Conservation (phyloP, 2,888 invertebrate genomes). For the Diplolepis rosae region DNA sequence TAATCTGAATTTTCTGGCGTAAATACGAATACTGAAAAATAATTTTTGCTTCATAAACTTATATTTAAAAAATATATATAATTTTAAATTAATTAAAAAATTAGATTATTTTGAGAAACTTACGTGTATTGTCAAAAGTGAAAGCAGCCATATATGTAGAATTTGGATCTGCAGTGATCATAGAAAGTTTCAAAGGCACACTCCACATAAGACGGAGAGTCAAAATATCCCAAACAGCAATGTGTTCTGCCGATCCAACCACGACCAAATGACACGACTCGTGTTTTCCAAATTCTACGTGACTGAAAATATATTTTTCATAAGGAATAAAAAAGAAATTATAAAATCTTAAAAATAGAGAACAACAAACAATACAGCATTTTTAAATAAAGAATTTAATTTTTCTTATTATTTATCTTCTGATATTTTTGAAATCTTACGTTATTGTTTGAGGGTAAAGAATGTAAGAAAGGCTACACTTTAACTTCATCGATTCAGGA, state of each 20-base stretch:
- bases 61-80: not conserved
- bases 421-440: conserved; percentile 59
- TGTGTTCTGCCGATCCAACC: conserved; percentile 76
- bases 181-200: conserved; percentile 75
- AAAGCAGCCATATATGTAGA: conserved; percentile 82
- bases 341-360: too few relatives aligned
- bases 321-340: conserved; percentile 12
- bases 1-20: conserved; percentile 77
- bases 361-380: too few relatives aligned
- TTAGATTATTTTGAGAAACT: conserved; percentile 58
- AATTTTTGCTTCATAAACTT: conserved; percentile 9
- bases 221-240: conserved; percentile 84
- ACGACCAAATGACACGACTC: conserved; percentile 78
- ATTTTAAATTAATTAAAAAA: conserved; percentile 13
- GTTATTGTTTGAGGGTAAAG: conserved; percentile 69
- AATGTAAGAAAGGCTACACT: conserved; percentile 76
- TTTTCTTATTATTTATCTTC: too few relatives aligned
- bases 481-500: conserved; percentile 77
- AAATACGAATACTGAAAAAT: conserved; percentile 79
- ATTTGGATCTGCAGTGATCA: conserved; percentile 78
- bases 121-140: conserved; percentile 80
- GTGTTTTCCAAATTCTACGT: conserved; percentile 76
- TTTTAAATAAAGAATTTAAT: too few relatives aligned
- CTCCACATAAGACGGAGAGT: conserved; percentile 83
- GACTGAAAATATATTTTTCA: conserved; percentile 31